Evolutionary conservation across 2,888 invertebrate species (phyloP).

Genomic region (Plebejus argus): DNA sequence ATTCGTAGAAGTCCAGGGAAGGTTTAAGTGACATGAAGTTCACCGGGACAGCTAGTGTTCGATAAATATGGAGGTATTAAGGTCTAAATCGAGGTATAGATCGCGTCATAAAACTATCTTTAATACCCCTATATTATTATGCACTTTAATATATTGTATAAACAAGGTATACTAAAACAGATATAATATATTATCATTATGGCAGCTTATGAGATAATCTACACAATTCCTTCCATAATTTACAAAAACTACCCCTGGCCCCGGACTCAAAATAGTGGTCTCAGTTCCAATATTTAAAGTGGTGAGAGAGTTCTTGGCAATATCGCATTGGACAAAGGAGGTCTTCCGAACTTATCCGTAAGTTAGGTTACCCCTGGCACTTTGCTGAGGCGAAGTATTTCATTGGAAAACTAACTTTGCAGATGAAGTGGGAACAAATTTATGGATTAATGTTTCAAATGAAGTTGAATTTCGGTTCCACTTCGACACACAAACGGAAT

Average conservation of each 20-base stretch:
- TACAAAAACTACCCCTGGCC: neutral
- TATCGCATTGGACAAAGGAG: slow-evolving; percentile 8
- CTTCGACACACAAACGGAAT: neutral
- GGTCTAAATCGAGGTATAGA: too few relatives aligned
- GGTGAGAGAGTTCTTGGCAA: slow-evolving; percentile 3
- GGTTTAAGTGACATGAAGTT: too few relatives aligned
- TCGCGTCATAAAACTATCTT: neutral
- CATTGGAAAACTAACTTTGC: slow-evolving; percentile 15
- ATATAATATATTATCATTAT: neutral
- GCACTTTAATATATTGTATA: too few relatives aligned
- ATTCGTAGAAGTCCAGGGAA: too few relatives aligned
- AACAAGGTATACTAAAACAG: neutral
- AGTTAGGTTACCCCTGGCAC: neutral
- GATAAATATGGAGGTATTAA: too few relatives aligned
- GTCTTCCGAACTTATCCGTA: slow-evolving; percentile 6
- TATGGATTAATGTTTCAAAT: slow-evolving; percentile 17
- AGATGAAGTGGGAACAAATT: slow-evolving; percentile 17
- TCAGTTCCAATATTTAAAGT: slow-evolving; percentile 10
- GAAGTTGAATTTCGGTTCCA: neutral
- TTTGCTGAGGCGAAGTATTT: neutral
- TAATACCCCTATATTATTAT: neutral
- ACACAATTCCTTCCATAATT: neutral
- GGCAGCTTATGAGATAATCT: neutral
- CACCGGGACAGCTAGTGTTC: too few relatives aligned
- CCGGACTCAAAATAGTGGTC: neutral